phyloP scores from a whole-genome alignment of 2,797 vertebrate genomes.

The Champsocephalus esox region DNA sequence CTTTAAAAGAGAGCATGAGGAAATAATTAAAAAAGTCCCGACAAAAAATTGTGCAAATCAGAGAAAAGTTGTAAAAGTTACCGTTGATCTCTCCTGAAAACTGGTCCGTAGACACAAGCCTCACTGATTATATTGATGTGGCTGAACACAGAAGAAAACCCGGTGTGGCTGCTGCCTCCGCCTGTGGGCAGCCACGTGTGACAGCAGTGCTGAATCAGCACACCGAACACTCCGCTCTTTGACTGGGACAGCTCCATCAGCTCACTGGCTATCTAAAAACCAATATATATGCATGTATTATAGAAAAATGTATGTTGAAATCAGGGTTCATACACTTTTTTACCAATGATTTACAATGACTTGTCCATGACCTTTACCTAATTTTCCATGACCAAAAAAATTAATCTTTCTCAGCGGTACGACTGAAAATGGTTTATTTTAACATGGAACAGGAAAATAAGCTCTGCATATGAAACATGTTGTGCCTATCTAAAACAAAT shows the following conservation, averaged over 20 bases:
- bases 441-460: too few species aligned
- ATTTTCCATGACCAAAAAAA: too few species aligned
- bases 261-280: constrained; percentile 86
- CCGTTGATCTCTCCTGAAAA: constrained; percentile 95
- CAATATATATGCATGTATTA: background rate
- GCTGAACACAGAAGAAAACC: constrained; percentile 84
- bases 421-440: too few species aligned
- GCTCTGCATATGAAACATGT: too few species aligned
- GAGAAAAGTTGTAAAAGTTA: constrained; percentile 56
- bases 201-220: constrained; percentile 90
- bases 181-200: constrained; percentile 85
- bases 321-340: too few species aligned
- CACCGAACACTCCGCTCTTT: constrained; percentile 92
- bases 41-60: background rate
- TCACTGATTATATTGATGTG: constrained; percentile 89
- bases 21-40: background rate
- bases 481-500: too few species aligned
- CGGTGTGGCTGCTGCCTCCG: constrained; percentile 30
- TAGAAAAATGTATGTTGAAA: background rate
- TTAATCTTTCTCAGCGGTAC: too few species aligned
- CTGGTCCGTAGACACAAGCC: constrained; percentile 92
- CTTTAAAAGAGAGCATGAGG: constrained; percentile 71
- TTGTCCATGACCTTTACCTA: too few species aligned
- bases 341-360: too few species aligned
- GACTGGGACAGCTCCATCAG: constrained; percentile 90